Conservation (phyloP, 2,888 invertebrate species). For the Sisyra nigra region DNA sequence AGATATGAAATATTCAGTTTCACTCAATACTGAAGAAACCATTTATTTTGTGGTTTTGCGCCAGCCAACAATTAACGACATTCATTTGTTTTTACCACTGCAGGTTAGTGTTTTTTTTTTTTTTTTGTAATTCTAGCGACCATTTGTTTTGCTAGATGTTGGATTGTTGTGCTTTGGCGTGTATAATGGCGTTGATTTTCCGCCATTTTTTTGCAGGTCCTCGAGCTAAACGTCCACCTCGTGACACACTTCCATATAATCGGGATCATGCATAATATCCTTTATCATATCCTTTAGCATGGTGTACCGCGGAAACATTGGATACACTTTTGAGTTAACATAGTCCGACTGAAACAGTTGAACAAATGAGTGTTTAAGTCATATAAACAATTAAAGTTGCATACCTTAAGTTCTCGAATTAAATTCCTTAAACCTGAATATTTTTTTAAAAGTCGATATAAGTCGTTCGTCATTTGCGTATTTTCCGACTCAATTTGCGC, state of each 20-base stretch:
- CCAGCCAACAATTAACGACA: too few species aligned
- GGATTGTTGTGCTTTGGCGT: too few species aligned
- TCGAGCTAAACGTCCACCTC: constrained; percentile 62
- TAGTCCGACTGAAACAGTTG: constrained; percentile 60
- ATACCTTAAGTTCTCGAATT: constrained; percentile 74
- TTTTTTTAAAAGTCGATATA: constrained; percentile 81
- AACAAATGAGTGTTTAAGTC: constrained; percentile 8
- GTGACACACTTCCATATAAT: constrained; percentile 93
- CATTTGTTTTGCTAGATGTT: too few species aligned
- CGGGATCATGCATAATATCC: constrained; percentile 88
- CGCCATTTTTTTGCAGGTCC: background rate
- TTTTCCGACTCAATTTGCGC: constrained; percentile 87
- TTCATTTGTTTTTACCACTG: too few species aligned
- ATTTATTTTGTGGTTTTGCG: too few species aligned
- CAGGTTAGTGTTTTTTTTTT: too few species aligned
- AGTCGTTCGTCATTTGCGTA: constrained; percentile 84
- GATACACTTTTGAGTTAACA: constrained; percentile 81
- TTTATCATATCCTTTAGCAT: constrained; percentile 97
- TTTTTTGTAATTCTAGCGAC: too few species aligned
- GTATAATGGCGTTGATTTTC: too few species aligned
- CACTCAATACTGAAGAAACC: too few species aligned
- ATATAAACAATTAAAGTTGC: constrained; percentile 9
- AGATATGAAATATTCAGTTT: too few species aligned
- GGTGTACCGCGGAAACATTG: constrained; percentile 86
- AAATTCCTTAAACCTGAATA: constrained; percentile 79